These are phyloP conservation scores for Standfussiana lucernea DNA, from an alignment of 2,888 invertebrate genomes.

Conservation along the genomic window DNA sequence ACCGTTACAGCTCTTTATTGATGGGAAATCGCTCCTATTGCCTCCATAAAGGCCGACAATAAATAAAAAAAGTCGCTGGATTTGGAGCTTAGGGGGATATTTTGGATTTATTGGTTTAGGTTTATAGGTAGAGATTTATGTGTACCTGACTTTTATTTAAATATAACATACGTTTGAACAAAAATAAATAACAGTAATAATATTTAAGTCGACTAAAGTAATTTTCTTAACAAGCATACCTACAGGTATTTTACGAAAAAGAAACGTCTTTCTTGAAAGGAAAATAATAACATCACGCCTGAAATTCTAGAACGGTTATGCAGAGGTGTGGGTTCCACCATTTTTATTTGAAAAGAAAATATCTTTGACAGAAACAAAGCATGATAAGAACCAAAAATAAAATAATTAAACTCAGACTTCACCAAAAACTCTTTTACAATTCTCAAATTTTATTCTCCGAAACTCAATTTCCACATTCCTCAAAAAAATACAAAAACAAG, in stretches of 20 bases:
- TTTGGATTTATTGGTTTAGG: constrained; percentile 53
- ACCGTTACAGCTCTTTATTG: constrained; percentile 76
- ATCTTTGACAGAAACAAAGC: neutral
- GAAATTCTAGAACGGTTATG: neutral
- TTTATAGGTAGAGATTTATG: neutral
- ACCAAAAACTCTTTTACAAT: neutral
- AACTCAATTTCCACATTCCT: neutral
- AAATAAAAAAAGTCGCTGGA: constrained; percentile 65
- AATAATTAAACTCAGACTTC: neutral
- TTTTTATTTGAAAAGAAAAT: neutral
- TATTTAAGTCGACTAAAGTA: neutral
- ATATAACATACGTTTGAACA: neutral
- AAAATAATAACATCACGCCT: neutral
- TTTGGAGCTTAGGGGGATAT: constrained; percentile 47
- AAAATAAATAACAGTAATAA: no score
- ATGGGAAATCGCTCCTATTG: constrained; percentile 77
- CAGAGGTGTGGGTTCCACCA: neutral
- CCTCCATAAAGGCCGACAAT: constrained; percentile 66
- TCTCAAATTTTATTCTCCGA: neutral
- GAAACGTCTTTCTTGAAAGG: neutral
- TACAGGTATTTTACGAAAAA: neutral
- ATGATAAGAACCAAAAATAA: neutral
- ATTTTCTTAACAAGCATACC: neutral
- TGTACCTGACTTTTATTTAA: neutral
- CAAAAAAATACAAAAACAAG: neutral